Base-by-base conservation (phyloP, 2,888 invertebrate species). In the Keiferia lycopersicella region DNA sequence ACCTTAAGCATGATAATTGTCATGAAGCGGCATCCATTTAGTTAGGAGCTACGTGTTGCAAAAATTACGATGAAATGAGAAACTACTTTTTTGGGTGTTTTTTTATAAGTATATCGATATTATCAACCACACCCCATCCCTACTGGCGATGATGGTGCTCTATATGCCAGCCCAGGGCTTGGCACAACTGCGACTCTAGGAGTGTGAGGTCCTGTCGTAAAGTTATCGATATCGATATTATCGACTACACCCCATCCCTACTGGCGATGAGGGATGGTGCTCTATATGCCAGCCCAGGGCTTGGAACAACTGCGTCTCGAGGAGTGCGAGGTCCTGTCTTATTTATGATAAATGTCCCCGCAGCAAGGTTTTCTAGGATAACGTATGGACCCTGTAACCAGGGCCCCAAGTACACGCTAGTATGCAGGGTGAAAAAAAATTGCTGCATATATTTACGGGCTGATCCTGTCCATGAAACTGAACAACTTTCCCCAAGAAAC, bases 51-150 rank as follows among this genome's bases (percentile, higher is more conserved):
- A n/a, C n/a, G n/a, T n/a, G n/a, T n/a, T n/a, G n/a, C n/a, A n/a
- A n/a, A n/a, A n/a, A n/a, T n/a, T n/a, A n/a, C n/a, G n/a, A n/a
- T n/a, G n/a, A n/a, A n/a, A n/a, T n/a, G n/a, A n/a, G n/a, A n/a
- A n/a, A n/a, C n/a, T n/a, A n/a, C n/a, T n/a, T n/a, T n/a, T n/a
- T n/a, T n/a, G n/a, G n/a, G n/a, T n/a, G n/a, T n/a, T n/a, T n/a
- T n/a, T n/a, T n/a, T n/a, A n/a, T n/a, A n/a, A n/a, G n/a, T n/a
- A 58, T 58, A 58, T 58, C 58, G 58, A 58, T 18, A 58, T 1
- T 12, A 57, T 58, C 20, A 39, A n/a, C 30, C 12, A 12, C n/a
- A n/a, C n/a, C 7, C 56, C 26, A 30, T 30, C 56, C 30, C 26
- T 30, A 26, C 11, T 26, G 0, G 30, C 56, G 56, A 56, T 56